phyloP scores from a whole-genome alignment of 2,888 invertebrate genomes.

The Theretra japonica region DNA sequence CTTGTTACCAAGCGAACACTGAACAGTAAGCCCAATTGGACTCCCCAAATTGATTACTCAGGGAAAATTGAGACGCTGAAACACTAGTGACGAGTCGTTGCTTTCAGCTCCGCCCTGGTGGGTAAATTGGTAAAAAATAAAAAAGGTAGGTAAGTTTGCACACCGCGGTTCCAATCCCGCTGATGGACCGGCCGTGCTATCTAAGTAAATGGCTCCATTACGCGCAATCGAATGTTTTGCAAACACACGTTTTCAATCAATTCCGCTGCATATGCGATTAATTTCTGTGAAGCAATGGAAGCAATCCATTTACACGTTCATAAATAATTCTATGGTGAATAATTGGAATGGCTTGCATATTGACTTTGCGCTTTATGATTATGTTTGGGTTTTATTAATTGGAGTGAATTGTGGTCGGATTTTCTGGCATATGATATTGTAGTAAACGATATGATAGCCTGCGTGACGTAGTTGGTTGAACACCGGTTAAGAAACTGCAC shows the following conservation, averaged over 20 bases:
- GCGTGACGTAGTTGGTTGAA: too few relatives aligned
- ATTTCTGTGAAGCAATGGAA: neutral
- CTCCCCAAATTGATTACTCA: neutral
- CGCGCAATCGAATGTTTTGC: constrained; percentile 3
- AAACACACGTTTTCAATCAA: constrained; percentile 20
- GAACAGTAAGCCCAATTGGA: too few relatives aligned
- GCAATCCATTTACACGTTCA: constrained; percentile 9
- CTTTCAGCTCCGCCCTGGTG: neutral
- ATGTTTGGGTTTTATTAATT: too few relatives aligned
- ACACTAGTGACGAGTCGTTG: neutral
- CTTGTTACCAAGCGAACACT: neutral
- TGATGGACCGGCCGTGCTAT: constrained; percentile 10
- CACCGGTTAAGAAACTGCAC: too few relatives aligned
- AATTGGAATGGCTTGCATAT: too few relatives aligned
- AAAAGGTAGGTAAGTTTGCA: neutral
- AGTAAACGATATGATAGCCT: too few relatives aligned
- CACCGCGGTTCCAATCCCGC: neutral
- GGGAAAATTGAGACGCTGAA: neutral
- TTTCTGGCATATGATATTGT: too few relatives aligned
- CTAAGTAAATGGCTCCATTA: constrained; percentile 22
- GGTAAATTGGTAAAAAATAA: neutral
- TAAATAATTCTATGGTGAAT: neutral
- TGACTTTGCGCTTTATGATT: too few relatives aligned
- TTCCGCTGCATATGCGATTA: constrained; percentile 10
- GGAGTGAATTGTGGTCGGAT: too few relatives aligned